Evolutionary conservation across 2,113 vertebrate species (phyloP), one percentile per base, ranked within the genome.

Genomic region (Pipra filicauda): DNA sequence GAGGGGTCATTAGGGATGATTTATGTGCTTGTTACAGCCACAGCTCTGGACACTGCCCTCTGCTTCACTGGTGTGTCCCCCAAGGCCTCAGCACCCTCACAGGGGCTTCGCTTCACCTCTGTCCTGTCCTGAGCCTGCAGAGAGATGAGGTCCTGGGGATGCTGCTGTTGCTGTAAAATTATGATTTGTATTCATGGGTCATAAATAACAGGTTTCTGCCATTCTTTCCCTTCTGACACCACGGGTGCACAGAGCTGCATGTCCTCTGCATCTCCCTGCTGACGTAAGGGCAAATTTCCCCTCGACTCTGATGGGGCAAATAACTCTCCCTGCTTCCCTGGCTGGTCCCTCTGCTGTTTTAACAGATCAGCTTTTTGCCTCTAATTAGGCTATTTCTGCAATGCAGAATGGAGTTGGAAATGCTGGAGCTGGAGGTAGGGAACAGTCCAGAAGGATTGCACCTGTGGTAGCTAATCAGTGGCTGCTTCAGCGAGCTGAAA

Each of bases 381-480:
- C 44, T 89, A 85, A 97, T 93, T 8, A 93, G 67, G 87, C 91
- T 91, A 66, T 94, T 96, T 94, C 49, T 88, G 87, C 15, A 1
- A 6, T 21, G 77, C 57, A n/a, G 84, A 92, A 15, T 10, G 46
- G 14, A 2, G n/a, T 18, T 91, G 93, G 87, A 54, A 91, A 30
- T 8, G 67, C 61, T 87, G 0, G 31, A 81, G 73, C 57, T 4
- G 51, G 94, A 93, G 91, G 93, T 88, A 74, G 70, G 0, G 12
- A 91, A 2, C 15, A 12, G 96, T 75, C 91, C 95, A 94, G 81
- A 91, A 93, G 93, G 93, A 39, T 93, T 73, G 77, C 90, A 94
- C 94, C 91, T 93, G 95, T 43, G 81, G 37, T 67, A 65, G 93
- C 94, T 95, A 64, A 96, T 95, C 91, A 97, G 91, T 2, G 7